Conservation (phyloP, 1,140 invertebrate species). For the Ridgeia piscesae region DNA sequence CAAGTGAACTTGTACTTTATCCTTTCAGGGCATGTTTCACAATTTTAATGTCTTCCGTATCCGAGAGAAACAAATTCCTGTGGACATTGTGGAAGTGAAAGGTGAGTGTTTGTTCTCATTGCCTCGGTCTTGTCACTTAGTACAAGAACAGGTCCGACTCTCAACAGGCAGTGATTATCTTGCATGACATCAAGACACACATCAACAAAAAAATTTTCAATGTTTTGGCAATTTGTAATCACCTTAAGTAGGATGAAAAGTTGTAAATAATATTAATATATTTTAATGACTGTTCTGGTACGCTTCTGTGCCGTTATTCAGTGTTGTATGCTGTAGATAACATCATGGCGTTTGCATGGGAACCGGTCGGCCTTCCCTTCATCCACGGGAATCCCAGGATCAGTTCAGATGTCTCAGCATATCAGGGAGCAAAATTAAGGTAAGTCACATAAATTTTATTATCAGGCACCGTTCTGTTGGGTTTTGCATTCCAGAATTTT, state of each 20-base stretch:
- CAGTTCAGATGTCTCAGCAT: conserved; percentile 91
- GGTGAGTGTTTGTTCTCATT: conserved; percentile 41
- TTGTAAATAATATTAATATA: background rate
- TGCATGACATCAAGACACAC: too few relatives aligned
- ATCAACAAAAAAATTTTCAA: too few relatives aligned
- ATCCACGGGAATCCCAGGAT: conserved; percentile 89
- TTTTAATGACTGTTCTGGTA: background rate
- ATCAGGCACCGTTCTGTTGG: background rate
- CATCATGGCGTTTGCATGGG: conserved; percentile 97
- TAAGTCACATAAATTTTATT: conserved; percentile 42
- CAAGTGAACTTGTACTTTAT: conserved; percentile 25
- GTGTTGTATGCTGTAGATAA: conserved; percentile 48
- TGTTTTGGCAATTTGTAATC: background rate
- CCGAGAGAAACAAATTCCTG: conserved; percentile 95
- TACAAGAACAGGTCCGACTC: too few relatives aligned
- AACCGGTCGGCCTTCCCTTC: conserved; percentile 92
- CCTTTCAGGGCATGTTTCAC: conserved; percentile 86
- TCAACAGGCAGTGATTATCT: too few relatives aligned
- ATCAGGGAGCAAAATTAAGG: conserved; percentile 87
- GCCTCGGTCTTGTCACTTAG: too few relatives aligned
- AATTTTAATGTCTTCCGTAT: conserved; percentile 98
- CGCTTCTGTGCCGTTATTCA: background rate
- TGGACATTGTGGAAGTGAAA: conserved; percentile 92
- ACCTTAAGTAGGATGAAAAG: background rate
- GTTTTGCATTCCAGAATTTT: background rate